Evolutionary conservation across 2,888 invertebrate species (phyloP).

Genomic region (Tupiocoris notatus): DNA sequence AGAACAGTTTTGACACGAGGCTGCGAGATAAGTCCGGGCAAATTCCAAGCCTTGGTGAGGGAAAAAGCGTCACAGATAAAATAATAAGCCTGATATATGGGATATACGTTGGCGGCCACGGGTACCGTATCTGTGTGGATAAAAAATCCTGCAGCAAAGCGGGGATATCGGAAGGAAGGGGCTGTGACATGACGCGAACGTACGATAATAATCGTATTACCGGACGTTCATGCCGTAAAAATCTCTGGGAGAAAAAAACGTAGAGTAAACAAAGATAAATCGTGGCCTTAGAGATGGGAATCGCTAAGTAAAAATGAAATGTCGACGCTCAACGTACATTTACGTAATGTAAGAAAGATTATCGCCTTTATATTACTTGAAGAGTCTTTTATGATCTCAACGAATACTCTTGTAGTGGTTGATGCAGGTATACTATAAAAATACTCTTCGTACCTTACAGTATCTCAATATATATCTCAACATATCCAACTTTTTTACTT

Average conservation of each 20-base stretch:
- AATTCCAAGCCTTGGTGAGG: not conserved
- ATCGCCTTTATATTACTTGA: too few species aligned
- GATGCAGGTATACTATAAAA: too few species aligned
- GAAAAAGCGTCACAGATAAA: conserved; percentile 41
- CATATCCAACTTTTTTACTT: too few species aligned
- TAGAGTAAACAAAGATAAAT: not conserved
- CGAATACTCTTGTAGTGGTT: too few species aligned
- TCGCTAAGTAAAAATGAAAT: not conserved
- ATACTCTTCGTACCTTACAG: too few species aligned
- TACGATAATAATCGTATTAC: not conserved
- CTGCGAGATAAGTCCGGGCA: not conserved
- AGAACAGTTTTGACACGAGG: not conserved
- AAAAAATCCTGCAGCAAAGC: not conserved
- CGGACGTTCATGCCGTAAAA: not conserved
- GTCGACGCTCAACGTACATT: not conserved
- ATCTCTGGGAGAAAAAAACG: not conserved
- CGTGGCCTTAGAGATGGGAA: not conserved
- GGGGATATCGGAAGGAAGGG: too few species aligned
- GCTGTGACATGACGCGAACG: not conserved
- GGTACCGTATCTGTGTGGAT: not conserved
- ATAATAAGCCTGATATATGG: conserved; percentile 47
- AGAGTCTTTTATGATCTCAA: too few species aligned
- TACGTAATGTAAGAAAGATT: too few species aligned
- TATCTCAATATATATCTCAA: too few species aligned
- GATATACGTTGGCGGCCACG: not conserved